phyloP scores from a whole-genome alignment of 1,140 invertebrate genomes.

The Episyrphus balteatus region DNA sequence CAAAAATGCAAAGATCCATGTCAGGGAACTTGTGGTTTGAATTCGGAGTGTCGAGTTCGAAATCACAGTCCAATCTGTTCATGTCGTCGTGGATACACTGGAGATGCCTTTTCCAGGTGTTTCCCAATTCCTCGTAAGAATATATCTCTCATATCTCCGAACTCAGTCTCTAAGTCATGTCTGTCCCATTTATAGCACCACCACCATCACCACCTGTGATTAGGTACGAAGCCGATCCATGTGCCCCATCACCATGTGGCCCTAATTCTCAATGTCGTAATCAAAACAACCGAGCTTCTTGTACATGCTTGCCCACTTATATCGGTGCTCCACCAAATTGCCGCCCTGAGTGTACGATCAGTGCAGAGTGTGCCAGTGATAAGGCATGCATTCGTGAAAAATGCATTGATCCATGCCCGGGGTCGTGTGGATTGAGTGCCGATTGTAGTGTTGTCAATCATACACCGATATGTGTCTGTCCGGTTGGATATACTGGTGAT shows the following conservation, averaged over 20 bases:
- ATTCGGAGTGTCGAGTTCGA: constrained; percentile 55
- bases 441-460: constrained; percentile 76
- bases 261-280: constrained; percentile 66
- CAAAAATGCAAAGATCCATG: constrained; percentile 59
- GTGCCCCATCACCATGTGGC: constrained; percentile 57
- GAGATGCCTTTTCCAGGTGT: constrained; percentile 57
- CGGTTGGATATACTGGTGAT: constrained; percentile 66
- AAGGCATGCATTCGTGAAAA: constrained; percentile 72
- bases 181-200: constrained; percentile 15
- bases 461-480: constrained; percentile 69
- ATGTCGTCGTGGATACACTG: constrained; percentile 50
- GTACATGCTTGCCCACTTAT: constrained; percentile 64
- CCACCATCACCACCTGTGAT: constrained; percentile 29
- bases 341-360: constrained; percentile 73
- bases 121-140: constrained; percentile 46
- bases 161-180: too few relatives aligned
- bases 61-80: constrained; percentile 60
- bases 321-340: constrained; percentile 65
- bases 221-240: constrained; percentile 47
- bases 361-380: constrained; percentile 66
- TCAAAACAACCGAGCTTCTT: constrained; percentile 61
- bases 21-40: constrained; percentile 53
- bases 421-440: constrained; percentile 70
- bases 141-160: constrained; percentile 20
- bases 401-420: constrained; percentile 73